Evolutionary conservation across 2,113 vertebrate species (phyloP).

Genomic region (Nymphicus hollandicus): DNA sequence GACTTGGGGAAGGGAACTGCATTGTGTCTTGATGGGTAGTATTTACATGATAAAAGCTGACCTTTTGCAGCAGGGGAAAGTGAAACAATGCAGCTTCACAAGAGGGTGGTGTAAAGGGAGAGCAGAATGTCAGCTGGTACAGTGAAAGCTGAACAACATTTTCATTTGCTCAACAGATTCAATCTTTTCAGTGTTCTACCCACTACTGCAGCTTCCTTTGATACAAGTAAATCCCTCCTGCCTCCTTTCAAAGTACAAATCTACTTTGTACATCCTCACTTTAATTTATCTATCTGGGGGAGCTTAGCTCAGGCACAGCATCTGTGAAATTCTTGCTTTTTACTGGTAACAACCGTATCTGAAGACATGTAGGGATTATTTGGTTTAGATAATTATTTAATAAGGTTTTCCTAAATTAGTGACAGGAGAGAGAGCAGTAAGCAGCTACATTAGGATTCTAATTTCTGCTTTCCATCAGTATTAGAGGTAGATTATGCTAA

Average conservation of each 20-base stretch:
- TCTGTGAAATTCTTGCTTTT: constrained; percentile 40
- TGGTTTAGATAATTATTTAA: constrained; percentile 21
- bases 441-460: neutral
- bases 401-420: constrained; percentile 27
- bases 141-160: constrained; percentile 13
- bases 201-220: constrained; percentile 44
- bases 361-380: constrained; percentile 21
- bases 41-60: constrained; percentile 21
- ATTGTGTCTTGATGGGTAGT: neutral
- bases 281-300: constrained; percentile 24
- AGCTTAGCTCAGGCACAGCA: constrained; percentile 10
- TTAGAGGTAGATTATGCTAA: neutral
- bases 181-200: constrained; percentile 40
- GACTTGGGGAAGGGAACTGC: neutral
- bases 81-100: constrained; percentile 16
- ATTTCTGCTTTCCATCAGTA: neutral
- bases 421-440: neutral
- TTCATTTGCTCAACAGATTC: constrained; percentile 55
- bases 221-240: constrained; percentile 56
- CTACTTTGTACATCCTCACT: constrained; percentile 18
- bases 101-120: neutral
- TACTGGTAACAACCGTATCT: neutral
- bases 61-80: neutral
- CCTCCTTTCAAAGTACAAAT: constrained; percentile 44
- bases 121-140: constrained; percentile 10